These are phyloP conservation scores for Phylloscopus whistleri DNA, from an alignment of 2,113 vertebrate species.

Conservation along the genomic window DNA sequence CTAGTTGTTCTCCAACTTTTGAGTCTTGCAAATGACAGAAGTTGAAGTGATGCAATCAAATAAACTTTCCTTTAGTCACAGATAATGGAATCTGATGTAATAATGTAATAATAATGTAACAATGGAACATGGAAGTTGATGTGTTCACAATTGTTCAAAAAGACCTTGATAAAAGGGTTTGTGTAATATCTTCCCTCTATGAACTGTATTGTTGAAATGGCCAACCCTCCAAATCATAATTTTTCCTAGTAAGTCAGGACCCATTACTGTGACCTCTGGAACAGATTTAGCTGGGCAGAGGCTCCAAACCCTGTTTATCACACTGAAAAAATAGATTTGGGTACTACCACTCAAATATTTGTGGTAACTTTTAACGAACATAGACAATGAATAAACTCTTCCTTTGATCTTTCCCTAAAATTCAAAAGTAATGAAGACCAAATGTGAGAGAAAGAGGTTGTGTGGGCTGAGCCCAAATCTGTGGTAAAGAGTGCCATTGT, in stretches of 20 bases:
- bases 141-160: not conserved
- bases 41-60: not conserved
- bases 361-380: not conserved
- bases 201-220: not conserved
- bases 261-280: not conserved
- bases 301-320: not conserved
- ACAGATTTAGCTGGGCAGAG: not conserved
- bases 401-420: not conserved
- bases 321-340: not conserved
- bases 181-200: not conserved
- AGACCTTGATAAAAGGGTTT: not conserved
- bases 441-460: not conserved
- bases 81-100: not conserved
- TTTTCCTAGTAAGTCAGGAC: not conserved
- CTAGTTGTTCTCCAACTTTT: not conserved
- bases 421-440: not conserved
- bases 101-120: no score
- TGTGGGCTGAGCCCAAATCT: not conserved
- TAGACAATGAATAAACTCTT: not conserved
- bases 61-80: not conserved
- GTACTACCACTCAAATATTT: not conserved
- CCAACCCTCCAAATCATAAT: not conserved
- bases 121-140: not conserved
- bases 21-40: not conserved
- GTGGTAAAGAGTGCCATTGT: not conserved